These are phyloP conservation scores for Diorhabda carinulata DNA, from an alignment of 1,140 invertebrate genomes.

Conservation along the genomic window DNA sequence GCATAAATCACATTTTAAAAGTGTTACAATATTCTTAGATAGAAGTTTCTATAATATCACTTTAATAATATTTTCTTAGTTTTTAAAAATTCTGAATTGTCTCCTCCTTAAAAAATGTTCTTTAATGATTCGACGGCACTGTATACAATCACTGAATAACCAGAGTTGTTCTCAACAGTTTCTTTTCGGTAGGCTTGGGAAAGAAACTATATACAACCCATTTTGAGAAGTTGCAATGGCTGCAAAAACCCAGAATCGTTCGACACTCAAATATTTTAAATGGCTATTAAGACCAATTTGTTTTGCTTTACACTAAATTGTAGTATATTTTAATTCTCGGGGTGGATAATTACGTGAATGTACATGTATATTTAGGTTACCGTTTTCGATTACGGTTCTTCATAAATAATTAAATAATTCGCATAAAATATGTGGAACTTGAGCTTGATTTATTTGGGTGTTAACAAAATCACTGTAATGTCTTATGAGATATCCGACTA, in stretches of 20 bases:
- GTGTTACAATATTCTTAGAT: too few relatives aligned
- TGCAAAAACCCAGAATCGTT: slow-evolving; percentile 25
- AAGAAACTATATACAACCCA: slow-evolving; percentile 27
- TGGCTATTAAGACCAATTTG: slow-evolving; percentile 29
- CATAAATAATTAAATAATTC: slow-evolving; percentile 18
- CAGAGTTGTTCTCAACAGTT: slow-evolving; percentile 33
- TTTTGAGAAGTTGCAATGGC: slow-evolving; percentile 22
- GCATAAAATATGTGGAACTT: too few relatives aligned
- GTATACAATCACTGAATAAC: slow-evolving; percentile 41
- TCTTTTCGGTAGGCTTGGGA: slow-evolving; percentile 25
- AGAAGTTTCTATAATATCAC: too few relatives aligned
- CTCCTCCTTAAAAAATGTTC: too few relatives aligned
- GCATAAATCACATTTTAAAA: too few relatives aligned
- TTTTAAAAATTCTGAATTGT: too few relatives aligned
- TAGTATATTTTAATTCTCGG: slow-evolving; percentile 26
- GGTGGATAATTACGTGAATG: slow-evolving; percentile 14
- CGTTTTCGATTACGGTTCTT: slow-evolving; percentile 25
- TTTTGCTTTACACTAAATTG: slow-evolving; percentile 32
- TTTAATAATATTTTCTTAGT: too few relatives aligned
- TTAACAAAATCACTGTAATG: too few relatives aligned
- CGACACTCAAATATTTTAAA: slow-evolving; percentile 19
- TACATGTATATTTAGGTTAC: slow-evolving; percentile 2
- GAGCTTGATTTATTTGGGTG: too few relatives aligned
- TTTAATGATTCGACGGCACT: not conserved
- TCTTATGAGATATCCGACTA: too few relatives aligned